Percentiles rank a stretch among this genome's conserved stretches.
phyloP scores from a whole-genome alignment of 2,888 invertebrate species.

The Eristalinus aeneus region DNA sequence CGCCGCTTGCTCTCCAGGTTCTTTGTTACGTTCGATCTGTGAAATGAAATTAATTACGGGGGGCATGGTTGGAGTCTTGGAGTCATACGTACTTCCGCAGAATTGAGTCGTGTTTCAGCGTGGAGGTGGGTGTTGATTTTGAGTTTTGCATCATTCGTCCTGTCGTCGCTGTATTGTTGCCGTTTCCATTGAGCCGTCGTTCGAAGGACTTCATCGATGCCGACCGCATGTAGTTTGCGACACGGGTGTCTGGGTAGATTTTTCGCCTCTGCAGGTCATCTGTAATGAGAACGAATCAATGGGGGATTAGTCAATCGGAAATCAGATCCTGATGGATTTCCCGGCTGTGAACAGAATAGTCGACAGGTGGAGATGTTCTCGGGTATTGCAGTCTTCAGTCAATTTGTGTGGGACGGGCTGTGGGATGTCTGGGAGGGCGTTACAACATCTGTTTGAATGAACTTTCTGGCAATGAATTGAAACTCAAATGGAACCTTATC shows the following conservation, averaged over 20 bases:
- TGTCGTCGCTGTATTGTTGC: background rate
- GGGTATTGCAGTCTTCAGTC: no score
- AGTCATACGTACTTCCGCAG: conserved; percentile 33
- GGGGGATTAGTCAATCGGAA: background rate
- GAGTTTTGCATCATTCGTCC: background rate
- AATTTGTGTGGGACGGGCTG: no score
- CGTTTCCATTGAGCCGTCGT: conserved; percentile 22
- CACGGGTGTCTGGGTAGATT: conserved; percentile 45
- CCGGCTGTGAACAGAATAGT: no score
- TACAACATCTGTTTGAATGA: no score
- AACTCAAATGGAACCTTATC: no score
- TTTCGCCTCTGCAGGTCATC: conserved; percentile 32
- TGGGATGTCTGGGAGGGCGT: no score
- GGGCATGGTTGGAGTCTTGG: background rate
- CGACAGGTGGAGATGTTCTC: no score
- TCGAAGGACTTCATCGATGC: conserved; percentile 34
- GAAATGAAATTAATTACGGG: background rate
- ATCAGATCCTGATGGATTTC: no score
- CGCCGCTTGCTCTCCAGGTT: conserved; percentile 79
- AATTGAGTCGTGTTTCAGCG: conserved; percentile 36
- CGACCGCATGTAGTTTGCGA: conserved; percentile 26
- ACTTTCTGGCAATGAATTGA: no score
- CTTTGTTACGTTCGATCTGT: conserved; percentile 77
- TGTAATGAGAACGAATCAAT: conserved; percentile 1
- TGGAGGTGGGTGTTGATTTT: conserved; percentile 22